Conservation (phyloP, 1,140 invertebrate genomes). For the Coenobita brevimanus region DNA sequence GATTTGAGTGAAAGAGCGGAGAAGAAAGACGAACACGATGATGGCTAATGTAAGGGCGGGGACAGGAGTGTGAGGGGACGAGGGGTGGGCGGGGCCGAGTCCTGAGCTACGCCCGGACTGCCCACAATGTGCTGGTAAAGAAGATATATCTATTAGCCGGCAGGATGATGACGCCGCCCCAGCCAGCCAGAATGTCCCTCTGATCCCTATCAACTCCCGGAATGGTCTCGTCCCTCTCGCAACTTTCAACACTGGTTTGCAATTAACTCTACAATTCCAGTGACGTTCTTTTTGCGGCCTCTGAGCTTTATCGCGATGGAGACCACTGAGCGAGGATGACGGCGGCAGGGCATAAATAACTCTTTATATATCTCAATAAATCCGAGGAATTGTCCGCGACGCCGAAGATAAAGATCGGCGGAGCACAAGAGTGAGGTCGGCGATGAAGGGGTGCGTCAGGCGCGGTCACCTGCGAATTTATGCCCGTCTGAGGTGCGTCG, state of each 20-base stretch:
- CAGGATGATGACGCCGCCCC: neutral
- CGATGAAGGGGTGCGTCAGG: neutral
- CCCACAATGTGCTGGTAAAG: neutral
- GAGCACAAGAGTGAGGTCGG: neutral
- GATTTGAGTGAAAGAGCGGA: no score
- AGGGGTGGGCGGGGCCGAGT: neutral
- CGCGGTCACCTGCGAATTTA: constrained; percentile 21
- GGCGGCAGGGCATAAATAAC: constrained; percentile 15
- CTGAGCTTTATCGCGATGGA: neutral
- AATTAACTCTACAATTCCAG: constrained; percentile 28
- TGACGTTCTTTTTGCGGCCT: constrained; percentile 12
- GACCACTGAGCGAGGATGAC: constrained; percentile 1
- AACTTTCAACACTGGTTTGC: constrained; percentile 45
- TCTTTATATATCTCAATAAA: constrained; percentile 33
- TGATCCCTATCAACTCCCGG: constrained; percentile 22
- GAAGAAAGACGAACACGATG: no score
- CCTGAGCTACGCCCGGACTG: neutral
- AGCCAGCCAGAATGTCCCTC: neutral
- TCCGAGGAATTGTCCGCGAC: constrained; percentile 9
- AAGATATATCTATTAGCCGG: constrained; percentile 10
- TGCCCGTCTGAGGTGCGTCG: constrained; percentile 12
- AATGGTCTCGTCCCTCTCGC: neutral
- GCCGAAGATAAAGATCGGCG: constrained; percentile 14
- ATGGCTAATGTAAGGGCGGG: no score
- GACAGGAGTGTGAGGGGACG: no score